These are phyloP conservation scores for Myocastor coypus DNA, from an alignment of 2,113 vertebrate genomes.

Conservation along the genomic window DNA sequence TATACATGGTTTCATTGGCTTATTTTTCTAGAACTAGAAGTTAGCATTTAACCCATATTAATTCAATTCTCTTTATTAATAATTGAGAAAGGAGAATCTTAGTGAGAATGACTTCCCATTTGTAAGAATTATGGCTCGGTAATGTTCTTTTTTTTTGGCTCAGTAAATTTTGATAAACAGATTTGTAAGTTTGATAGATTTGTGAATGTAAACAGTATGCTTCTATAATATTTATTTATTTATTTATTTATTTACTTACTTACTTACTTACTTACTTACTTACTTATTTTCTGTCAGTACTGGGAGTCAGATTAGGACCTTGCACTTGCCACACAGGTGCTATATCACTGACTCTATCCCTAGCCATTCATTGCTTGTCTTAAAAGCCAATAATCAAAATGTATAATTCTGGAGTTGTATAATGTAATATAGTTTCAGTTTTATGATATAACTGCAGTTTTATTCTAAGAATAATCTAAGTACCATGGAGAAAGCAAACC, in stretches of 20 bases:
- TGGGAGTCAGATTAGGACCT: too few relatives aligned
- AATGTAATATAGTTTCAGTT: too few relatives aligned
- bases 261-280: neutral
- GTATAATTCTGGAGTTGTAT: too few relatives aligned
- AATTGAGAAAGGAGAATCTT: neutral
- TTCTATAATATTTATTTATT: too few relatives aligned
- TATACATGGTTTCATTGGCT: neutral
- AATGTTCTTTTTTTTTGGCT: too few relatives aligned
- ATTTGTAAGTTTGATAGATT: neutral
- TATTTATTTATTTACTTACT: too few relatives aligned
- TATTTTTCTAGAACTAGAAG: constrained; percentile 38
- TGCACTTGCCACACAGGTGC: too few relatives aligned
- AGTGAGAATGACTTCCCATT: neutral
- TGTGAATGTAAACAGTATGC: constrained; percentile 29
- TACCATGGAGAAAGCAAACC: neutral
- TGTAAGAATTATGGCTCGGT: neutral
- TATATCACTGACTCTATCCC: too few relatives aligned
- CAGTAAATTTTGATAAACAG: constrained; percentile 16
- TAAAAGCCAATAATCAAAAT: neutral
- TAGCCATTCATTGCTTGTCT: neutral
- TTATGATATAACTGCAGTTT: constrained; percentile 6
- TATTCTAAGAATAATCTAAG: constrained; percentile 29
- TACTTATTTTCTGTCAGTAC: neutral
- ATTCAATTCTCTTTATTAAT: constrained; percentile 46
- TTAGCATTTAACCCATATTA: constrained; percentile 46